phyloP scores from a whole-genome alignment of 2,888 invertebrate genomes.

The Oscheius sp. region DNA sequence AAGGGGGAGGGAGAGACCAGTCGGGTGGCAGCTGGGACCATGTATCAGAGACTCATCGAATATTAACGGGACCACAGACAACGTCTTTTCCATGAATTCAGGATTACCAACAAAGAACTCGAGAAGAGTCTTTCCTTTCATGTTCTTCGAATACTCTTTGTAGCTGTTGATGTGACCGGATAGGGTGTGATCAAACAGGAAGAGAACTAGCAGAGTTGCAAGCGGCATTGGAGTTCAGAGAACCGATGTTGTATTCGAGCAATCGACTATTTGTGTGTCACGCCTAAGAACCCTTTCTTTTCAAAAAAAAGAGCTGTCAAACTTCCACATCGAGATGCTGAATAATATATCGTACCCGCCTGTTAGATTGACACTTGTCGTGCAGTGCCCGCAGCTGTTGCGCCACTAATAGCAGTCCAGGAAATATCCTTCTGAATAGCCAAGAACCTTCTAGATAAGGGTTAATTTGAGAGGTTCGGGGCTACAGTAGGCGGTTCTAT shows the following conservation, averaged over 20 bases:
- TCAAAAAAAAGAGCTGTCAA: neutral
- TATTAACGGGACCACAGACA: constrained; percentile 25
- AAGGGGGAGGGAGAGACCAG: constrained; percentile 14
- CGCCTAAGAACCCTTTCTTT: neutral
- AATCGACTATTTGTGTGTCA: too few relatives aligned
- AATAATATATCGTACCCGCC: constrained; percentile 24
- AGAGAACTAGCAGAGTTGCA: neutral
- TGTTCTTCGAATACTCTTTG: too few relatives aligned
- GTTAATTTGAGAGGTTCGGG: too few relatives aligned
- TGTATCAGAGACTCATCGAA: constrained; percentile 30
- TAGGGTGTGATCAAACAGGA: neutral
- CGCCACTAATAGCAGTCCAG: neutral
- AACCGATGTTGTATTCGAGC: too few relatives aligned
- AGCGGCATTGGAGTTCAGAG: neutral
- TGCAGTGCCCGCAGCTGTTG: constrained; percentile 10
- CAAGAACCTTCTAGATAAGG: too few relatives aligned
- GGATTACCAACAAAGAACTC: neutral
- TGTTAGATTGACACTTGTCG: constrained; percentile 14
- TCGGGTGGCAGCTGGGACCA: constrained; percentile 19
- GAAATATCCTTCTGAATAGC: too few relatives aligned
- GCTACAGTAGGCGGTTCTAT: too few relatives aligned
- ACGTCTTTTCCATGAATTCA: constrained; percentile 25
- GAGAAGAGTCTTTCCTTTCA: too few relatives aligned
- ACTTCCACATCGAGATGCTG: neutral
- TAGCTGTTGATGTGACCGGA: too few relatives aligned